These are phyloP conservation scores for Clarias pachynema DNA, from an alignment of 2,797 vertebrate species.

Conservation along the genomic window DNA sequence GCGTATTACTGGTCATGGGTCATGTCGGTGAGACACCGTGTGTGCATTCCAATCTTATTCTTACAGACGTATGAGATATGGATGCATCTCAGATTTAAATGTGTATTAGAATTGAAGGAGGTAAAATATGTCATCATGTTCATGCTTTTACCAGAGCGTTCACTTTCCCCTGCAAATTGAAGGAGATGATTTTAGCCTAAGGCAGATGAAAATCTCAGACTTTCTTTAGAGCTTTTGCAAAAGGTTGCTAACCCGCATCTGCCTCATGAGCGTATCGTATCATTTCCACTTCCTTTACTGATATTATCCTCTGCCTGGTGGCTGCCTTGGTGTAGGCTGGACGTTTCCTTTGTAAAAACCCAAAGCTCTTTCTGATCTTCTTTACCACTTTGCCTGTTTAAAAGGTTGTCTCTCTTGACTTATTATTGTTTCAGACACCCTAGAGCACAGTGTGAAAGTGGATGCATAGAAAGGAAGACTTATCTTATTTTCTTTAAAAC, in stretches of 20 bases:
- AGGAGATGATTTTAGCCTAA: constrained; percentile 17
- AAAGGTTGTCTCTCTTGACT: constrained; percentile 27
- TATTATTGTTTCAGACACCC: constrained; percentile 49
- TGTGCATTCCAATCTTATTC: background rate
- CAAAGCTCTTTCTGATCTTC: background rate
- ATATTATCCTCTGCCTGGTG: background rate
- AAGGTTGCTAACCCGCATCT: background rate
- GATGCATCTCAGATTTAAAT: constrained; percentile 2
- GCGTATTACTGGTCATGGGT: background rate
- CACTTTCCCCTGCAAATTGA: background rate
- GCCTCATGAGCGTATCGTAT: background rate
- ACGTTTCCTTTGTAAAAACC: background rate
- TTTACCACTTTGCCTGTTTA: background rate
- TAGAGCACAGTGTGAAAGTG: constrained; percentile 47
- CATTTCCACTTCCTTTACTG: background rate
- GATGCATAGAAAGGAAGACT: constrained; percentile 46
- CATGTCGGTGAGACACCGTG: background rate
- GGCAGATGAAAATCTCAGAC: background rate
- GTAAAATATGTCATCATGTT: background rate
- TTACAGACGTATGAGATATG: background rate
- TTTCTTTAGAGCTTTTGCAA: background rate
- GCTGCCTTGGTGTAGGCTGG: background rate
- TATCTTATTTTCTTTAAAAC: constrained; percentile 57
- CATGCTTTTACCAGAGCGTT: background rate
- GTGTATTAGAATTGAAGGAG: background rate